Base-by-base conservation (phyloP, 2,797 vertebrate genomes). In the Florisuga fusca region DNA sequence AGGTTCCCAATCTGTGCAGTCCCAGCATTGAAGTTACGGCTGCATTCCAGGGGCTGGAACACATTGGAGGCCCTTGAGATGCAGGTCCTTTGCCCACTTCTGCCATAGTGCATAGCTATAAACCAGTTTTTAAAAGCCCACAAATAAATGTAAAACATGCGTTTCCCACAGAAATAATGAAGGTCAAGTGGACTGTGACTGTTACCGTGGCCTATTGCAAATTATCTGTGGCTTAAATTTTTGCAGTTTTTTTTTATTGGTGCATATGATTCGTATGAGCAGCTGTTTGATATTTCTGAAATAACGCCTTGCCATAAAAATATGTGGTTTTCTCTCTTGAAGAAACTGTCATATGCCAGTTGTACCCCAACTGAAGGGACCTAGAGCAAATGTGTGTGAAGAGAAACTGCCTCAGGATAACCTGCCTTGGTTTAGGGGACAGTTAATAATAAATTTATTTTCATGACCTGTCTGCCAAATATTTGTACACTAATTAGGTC, bases 391-490 rank as follows among this genome's bases (percentile, higher is more conserved):
- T 43, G 31, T 68, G 63, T 72, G 21, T 19, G 11, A 93, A 89
- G 27, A 46, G 38, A 33, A 84, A 88, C 64, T 66, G 84, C 66
- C 93, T 75, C 50, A 59, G 53, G 53, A 83, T 81, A 94, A 83
- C 72, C 21, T 94, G 62, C 58, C n/a, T 73, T 74, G 59, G 80
- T 87, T 94, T 71, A 90, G 67, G 91, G 91, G 83, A 82, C 41
- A 79, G 92, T 96, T 96, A 90, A 91, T 94, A 80, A 93, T 89
- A 93, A 86, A 91, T 96, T 87, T 91, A 31, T 88, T 94, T 90
- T 82, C 0, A 0, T 93, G 90, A 89, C 77, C 23, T 62, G 67
- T 94, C 90, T 88, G 59, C 88, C 74, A 88, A 77, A 38, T 91
- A 80, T 91, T 95, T 95, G 78, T 87, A 89, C 38, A 54, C 86